Base-by-base conservation (phyloP, 2,888 invertebrate species). In the Orthosia cruda region DNA sequence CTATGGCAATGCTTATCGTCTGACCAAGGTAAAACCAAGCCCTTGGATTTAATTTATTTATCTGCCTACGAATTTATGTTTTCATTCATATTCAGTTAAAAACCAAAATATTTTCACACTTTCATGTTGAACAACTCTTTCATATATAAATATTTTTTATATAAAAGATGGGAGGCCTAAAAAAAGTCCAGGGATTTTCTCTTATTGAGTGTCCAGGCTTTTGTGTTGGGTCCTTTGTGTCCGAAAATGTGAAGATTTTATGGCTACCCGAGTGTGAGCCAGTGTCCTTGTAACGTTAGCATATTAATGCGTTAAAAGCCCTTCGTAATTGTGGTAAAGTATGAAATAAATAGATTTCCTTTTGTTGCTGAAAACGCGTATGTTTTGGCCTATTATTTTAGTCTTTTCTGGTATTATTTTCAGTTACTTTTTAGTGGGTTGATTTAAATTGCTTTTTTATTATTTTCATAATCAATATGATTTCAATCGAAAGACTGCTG, bases 141-240 rank as follows among this genome's bases (percentile, higher is more conserved):
- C 20, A 54, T 18, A 45, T 26, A 20, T 3, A 23, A 7, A 69
- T 72, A 73, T 58, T 58, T 71, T n/a, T 73, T 59, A 85, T 80
- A 84, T 77, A 89, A 83, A 84, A 69, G 57, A 79, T 40, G 0
- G 16, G 5, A 12, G 23, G 12, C 16, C 23, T 57, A 66, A 83
- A 88, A 80, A 81, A 77, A 80, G 87, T 77, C 72, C 63, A 76
- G 74, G 85, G 88, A 89, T 90, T 89, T 89, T 84, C 86, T 87
- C 83, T 87, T 85, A 89, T 90, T 91, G 89, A 88, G 76, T 70
- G 63, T 77, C 72, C 76, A 71, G 68, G 81, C 87, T 84, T 87
- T 92, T 91, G 89, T 90, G 86, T 81, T 47, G 72, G 64, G 55
- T 85, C 85, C 81, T 85, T 90, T 91, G 90, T 90, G 83, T 80